Evolutionary conservation across 2,888 invertebrate species (phyloP).

Genomic region (Leptogaster cylindrica): DNA sequence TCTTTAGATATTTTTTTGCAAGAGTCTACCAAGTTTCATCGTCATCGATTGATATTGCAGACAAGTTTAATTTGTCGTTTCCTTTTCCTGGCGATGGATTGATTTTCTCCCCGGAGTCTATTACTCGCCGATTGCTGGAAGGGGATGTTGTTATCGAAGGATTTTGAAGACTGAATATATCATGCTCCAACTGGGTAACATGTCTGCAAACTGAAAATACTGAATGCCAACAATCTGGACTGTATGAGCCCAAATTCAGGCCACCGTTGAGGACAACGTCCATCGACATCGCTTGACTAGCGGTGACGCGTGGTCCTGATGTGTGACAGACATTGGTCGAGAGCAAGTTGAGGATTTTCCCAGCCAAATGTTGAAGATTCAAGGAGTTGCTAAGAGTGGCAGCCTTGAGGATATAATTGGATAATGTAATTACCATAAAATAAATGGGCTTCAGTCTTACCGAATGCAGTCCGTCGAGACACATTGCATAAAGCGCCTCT

Average conservation of each 20-base stretch:
- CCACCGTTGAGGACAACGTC: constrained; percentile 89
- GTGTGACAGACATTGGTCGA: constrained; percentile 89
- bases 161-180: constrained; percentile 81
- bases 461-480: constrained; percentile 88
- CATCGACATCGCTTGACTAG: constrained; percentile 89
- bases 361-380: constrained; percentile 88
- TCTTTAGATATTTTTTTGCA: constrained; percentile 10
- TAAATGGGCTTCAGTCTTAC: constrained; percentile 63
- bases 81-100: constrained; percentile 63
- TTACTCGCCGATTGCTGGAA: constrained; percentile 56
- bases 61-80: constrained; percentile 68
- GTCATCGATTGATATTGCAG: constrained; percentile 70
- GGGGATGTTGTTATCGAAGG: constrained; percentile 58
- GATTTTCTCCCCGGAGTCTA: constrained; percentile 59
- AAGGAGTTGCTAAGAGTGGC: constrained; percentile 88
- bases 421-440: too few species aligned
- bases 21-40: constrained; percentile 77
- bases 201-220: constrained; percentile 93
- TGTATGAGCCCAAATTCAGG: constrained; percentile 89
- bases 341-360: constrained; percentile 84
- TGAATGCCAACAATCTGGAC: constrained; percentile 94
- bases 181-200: constrained; percentile 89
- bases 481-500: constrained; percentile 82
- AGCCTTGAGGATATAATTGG: constrained; percentile 68
- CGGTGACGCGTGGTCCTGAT: constrained; percentile 77